Base-by-base conservation (phyloP, 2,888 invertebrate species). In the Metalampra italica region DNA sequence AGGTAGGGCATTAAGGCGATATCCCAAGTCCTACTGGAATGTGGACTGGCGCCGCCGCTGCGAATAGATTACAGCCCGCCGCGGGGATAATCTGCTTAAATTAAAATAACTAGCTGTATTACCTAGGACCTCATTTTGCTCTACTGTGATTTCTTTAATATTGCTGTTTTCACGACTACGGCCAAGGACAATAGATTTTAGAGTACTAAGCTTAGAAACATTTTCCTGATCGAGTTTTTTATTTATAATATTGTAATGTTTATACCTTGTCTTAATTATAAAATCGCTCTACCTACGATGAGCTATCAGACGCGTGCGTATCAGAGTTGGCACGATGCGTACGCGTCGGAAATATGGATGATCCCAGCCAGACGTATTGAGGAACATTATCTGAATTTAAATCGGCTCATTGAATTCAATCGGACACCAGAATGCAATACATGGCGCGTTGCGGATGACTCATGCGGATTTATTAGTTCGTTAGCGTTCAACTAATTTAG, bases 331-430 rank as follows among this genome's bases (percentile, higher is more conserved):
- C 85, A 81, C 87, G 84, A 86, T 82, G 75, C 72, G 70, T 66
- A 67, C 76, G 78, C 82, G 73, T 60, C 72, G 67, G 74, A 71
- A 79, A 78, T 84, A 84, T 75, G 81, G 79, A 80, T 81, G 77
- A 71, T 36, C 34, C 34, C 9, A 41, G 67, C 66, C 75, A 81
- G 82, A 79, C 83, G 70, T 69, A 65, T 7, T 63, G 55, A 62
- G 64, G 58, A 60, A 62, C 81, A 79, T 75, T 73, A 74, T 76
- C 71, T 77, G 88, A 88, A 87, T 88, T 78, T 78, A 77, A 87
- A 88, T 80, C 61, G 61, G 52, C 77, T 80, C 66, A 82, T 84
- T 87, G 78, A 78, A 82, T 83, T 79, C 77, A 83, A 82, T 82
- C 60, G 68, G 62, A 72, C 64, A 75, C 74, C 73, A 74, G 72